Evolutionary conservation across 2,888 invertebrate genomes (phyloP), one percentile per base, ranked within the genome.

Genomic region (Morpho deidamia): DNA sequence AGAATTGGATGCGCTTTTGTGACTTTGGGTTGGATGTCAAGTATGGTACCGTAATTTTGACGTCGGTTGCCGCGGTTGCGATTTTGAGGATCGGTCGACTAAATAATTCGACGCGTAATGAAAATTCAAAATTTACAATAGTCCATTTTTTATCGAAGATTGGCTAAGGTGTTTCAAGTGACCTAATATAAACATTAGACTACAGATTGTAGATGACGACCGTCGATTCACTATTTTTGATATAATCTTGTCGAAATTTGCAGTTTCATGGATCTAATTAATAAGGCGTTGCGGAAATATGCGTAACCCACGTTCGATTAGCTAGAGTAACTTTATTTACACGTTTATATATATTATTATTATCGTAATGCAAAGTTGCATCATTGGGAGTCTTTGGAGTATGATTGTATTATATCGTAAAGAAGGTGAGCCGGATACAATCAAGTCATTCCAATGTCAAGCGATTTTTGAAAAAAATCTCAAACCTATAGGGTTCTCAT

Each of bases 201-300:
- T 81, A 81, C 83, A 85, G 80, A 84, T 80, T 78, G 79, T 86
- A 84, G 81, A 67, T 73, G 78, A 77, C 72, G 75, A 74, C 79
- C 75, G 82, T 83, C 78, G 81, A 82, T 83, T 81, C 85, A 86
- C 88, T 89, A 89, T 89, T 89, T 89, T 89, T 89, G 89, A 89
- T 89, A 89, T 84, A 78, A 84, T 89, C 89, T 89, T 89, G 86
- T 88, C 89, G 89, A 86, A 87, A 89, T 86, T 87, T 81, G 83
- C 83, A 79, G 78, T 81, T 80, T 78, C 78, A 78, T 74, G 76
- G 74, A 78, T 79, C 77, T 74, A 79, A 67, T 70, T 74, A 67
- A 70, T 71, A 71, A 72, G 68, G 72, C 77, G 76, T 78, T 76
- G 74, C 71, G 72, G 68, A 76, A 67, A 76, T 74, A 69, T 72